Conservation (phyloP, 2,113 vertebrate species). For the Felis catus region F.catus_Fca126_mat1.0 CM031424.1:58023501-58024000, state of each 20-base stretch:
- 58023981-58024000: slow-evolving; percentile 6
- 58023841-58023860: neutral
- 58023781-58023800: slow-evolving; percentile 36
- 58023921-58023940: slow-evolving; percentile 27
- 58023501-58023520: slow-evolving; percentile 37
- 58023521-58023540: slow-evolving; percentile 56
- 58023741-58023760: neutral
- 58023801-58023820: slow-evolving; percentile 25
- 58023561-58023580: slow-evolving; percentile 13
- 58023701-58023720: neutral
- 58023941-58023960: slow-evolving; percentile 40
- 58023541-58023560: slow-evolving; percentile 7
- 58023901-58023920: neutral
- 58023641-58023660: slow-evolving; percentile 50
- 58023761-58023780: neutral
- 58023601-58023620: slow-evolving; percentile 39
- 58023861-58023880: neutral
- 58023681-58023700: slow-evolving; percentile 36
- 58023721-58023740: neutral
- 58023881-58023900: neutral
- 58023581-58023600: neutral
- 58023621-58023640: slow-evolving; percentile 21
- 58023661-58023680: slow-evolving; percentile 28
- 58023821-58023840: neutral
- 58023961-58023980: neutral